Percentiles rank a stretch among this genome's conserved stretches.
Conservation (phyloP, 2,113 vertebrate genomes). For the Cariama cristata region DNA sequence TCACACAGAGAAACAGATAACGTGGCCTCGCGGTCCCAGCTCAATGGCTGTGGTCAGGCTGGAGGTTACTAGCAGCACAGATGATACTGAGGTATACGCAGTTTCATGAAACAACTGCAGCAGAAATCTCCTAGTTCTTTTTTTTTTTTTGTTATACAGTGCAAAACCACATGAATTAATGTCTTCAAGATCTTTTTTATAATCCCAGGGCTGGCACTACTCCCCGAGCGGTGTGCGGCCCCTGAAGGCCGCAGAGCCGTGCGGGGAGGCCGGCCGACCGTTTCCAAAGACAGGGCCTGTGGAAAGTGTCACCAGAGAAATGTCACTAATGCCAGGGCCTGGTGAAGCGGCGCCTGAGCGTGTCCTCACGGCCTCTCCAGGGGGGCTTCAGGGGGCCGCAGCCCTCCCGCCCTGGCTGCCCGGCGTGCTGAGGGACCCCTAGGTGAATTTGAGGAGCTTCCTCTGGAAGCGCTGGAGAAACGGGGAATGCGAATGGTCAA, state of each 20-base stretch:
- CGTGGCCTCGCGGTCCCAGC: rapidly evolving
- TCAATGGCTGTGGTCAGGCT: background rate
- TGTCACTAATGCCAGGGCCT: background rate
- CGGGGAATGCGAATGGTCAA: background rate
- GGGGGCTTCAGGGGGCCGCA: background rate
- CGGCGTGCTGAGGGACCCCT: background rate
- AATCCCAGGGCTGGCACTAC: background rate
- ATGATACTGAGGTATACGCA: rapidly evolving
- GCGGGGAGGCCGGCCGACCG: rapidly evolving
- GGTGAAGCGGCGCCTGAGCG: rapidly evolving
- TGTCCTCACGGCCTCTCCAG: background rate
- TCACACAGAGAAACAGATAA: background rate
- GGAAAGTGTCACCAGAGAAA: too few relatives aligned
- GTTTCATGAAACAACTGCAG: background rate
- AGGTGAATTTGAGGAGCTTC: background rate
- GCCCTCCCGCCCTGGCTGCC: background rate
- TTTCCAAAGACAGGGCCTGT: background rate
- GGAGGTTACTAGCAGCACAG: background rate
- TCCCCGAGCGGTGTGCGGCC: rapidly evolving
- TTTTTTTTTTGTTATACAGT: background rate
- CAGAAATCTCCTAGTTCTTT: background rate
- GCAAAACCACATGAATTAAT: rapidly evolving
- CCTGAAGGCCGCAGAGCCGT: rapidly evolving
- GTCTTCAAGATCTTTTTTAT: background rate
- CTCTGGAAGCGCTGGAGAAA: background rate